These are phyloP conservation scores for Microcebus tavaratra DNA, from an alignment of 2,113 vertebrate species.

Conservation along the genomic window DNA sequence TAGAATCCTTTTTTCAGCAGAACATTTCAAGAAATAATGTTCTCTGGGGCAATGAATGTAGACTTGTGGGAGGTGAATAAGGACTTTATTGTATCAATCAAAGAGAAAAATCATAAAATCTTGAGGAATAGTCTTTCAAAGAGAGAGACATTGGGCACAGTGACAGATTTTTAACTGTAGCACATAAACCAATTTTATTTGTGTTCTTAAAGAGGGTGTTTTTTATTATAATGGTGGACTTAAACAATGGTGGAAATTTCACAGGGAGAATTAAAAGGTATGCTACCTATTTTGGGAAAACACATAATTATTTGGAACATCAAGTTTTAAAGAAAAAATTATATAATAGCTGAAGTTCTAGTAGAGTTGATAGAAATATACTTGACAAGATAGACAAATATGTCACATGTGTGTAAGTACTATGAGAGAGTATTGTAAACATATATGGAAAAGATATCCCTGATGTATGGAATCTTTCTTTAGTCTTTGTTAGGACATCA, in stretches of 20 bases:
- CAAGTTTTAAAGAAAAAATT: not conserved
- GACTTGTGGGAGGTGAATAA: slow-evolving; percentile 15
- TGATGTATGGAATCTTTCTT: not conserved
- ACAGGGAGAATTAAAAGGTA: not conserved
- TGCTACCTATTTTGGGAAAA: not conserved
- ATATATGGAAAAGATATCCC: not conserved
- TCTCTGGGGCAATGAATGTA: slow-evolving; percentile 49
- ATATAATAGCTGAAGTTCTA: not conserved
- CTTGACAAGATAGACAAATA: not conserved
- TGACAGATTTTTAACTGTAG: not conserved
- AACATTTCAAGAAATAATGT: slow-evolving; percentile 56
- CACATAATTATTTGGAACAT: not conserved
- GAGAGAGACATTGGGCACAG: not conserved
- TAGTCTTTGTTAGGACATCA: not conserved
- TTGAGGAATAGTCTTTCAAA: slow-evolving; percentile 18
- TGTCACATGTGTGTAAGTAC: not conserved
- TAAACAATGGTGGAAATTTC: not conserved
- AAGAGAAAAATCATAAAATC: slow-evolving; percentile 30
- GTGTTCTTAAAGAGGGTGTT: not conserved
- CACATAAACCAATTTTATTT: not conserved
- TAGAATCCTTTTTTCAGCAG: slow-evolving; percentile 57
- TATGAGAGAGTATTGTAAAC: not conserved
- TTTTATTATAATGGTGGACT: not conserved
- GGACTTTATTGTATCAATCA: slow-evolving; percentile 31
- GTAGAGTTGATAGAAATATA: not conserved